Conservation (phyloP, 2,113 vertebrate species). For the Columba janthina region DNA sequence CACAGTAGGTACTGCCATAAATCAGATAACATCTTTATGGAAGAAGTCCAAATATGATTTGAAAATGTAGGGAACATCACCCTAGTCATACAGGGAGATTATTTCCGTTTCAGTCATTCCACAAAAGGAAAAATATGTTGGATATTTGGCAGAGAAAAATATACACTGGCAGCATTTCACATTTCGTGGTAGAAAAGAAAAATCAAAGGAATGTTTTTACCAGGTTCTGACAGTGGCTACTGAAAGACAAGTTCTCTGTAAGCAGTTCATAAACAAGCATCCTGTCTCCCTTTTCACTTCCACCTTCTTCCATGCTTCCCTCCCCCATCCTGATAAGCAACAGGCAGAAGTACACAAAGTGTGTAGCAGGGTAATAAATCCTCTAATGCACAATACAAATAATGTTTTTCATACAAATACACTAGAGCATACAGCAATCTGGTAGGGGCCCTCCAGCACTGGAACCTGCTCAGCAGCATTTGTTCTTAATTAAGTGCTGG, state of each 20-base stretch:
- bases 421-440: not conserved
- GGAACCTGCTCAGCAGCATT: not conserved
- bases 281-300: not conserved
- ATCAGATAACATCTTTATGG: conserved; percentile 51
- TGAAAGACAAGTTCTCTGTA: not conserved
- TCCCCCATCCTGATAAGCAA: not conserved
- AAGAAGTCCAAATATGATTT: conserved; percentile 29
- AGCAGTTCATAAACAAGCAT: not conserved
- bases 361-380: not conserved
- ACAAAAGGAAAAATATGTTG: not conserved
- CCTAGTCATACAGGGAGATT: not conserved
- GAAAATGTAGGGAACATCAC: not conserved
- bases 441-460: not conserved
- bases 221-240: not conserved
- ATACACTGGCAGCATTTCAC: not conserved
- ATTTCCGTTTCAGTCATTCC: conserved; percentile 37
- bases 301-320: not conserved
- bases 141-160: conserved; percentile 7
- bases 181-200: not conserved
- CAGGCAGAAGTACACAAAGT: not conserved
- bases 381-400: not conserved
- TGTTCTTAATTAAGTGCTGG: not conserved
- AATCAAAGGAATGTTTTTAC: conserved; percentile 8
- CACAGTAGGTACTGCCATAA: conserved; percentile 37
- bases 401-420: not conserved